These are phyloP conservation scores for Pandemis corylana DNA, from an alignment of 2,888 invertebrate species.

Conservation along the genomic window DNA sequence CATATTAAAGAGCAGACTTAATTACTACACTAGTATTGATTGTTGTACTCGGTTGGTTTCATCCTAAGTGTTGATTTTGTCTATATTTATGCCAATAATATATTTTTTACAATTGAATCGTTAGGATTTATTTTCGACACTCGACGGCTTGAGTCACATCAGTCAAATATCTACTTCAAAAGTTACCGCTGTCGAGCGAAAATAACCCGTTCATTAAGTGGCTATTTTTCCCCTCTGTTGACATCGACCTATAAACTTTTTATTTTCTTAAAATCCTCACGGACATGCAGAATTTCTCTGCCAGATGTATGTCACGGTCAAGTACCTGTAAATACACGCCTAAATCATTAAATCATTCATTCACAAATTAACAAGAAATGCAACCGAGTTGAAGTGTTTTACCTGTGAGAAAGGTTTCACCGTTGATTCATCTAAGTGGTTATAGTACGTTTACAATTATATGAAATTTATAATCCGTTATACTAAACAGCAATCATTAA, in stretches of 20 bases:
- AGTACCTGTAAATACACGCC: constrained; percentile 41
- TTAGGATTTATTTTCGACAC: constrained; percentile 19
- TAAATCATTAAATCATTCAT: constrained; percentile 40
- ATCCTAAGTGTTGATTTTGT: background rate
- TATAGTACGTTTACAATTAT: background rate
- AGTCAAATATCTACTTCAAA: constrained; percentile 35
- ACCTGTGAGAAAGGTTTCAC: constrained; percentile 11
- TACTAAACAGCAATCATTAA: no score
- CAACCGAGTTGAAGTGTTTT: constrained; percentile 18
- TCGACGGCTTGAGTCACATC: constrained; percentile 36
- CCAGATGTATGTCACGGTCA: constrained; percentile 68
- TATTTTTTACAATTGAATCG: constrained; percentile 9
- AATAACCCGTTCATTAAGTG: constrained; percentile 60
- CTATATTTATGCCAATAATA: background rate
- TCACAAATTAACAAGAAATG: constrained; percentile 30
- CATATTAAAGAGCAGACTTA: background rate
- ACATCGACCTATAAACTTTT: constrained; percentile 66
- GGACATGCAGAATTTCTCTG: constrained; percentile 60
- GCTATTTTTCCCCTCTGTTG: constrained; percentile 61
- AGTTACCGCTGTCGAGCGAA: constrained; percentile 46
- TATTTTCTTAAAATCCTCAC: constrained; percentile 56
- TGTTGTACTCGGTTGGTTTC: background rate
- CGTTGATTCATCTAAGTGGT: constrained; percentile 6
- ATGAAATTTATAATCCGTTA: no score
- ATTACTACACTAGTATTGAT: background rate